These are phyloP conservation scores for Agraylea sexmaculata DNA, from an alignment of 1,140 invertebrate species.

Conservation along the genomic window DNA sequence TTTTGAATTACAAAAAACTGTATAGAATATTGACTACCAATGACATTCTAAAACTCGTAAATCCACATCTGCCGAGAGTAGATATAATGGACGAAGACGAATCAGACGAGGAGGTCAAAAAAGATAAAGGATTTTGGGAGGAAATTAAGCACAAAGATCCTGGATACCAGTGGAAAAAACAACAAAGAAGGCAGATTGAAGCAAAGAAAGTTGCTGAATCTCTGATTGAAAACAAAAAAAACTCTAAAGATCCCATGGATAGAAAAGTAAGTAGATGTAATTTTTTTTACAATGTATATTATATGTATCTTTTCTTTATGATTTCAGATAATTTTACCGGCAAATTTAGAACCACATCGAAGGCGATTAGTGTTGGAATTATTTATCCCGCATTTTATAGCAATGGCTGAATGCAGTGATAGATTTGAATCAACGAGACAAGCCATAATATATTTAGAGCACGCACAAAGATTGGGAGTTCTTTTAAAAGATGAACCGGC, in stretches of 20 bases:
- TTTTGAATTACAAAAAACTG: conserved; percentile 47
- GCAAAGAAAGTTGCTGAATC: conserved; percentile 31
- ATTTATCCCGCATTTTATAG: conserved; percentile 56
- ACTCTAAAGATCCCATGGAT: conserved; percentile 26
- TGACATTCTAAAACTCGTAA: conserved; percentile 39
- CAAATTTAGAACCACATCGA: conserved; percentile 39
- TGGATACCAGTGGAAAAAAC: conserved; percentile 37
- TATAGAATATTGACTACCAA: conserved; percentile 46
- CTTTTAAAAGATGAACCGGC: conserved; percentile 46
- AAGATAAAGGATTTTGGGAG: conserved; percentile 31
- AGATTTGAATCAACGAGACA: conserved; percentile 44
- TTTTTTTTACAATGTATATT: conserved; percentile 6
- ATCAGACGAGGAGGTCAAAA: conserved; percentile 29
- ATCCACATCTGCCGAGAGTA: conserved; percentile 30
- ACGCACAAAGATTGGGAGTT: conserved; percentile 51
- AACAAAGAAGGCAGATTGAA: conserved; percentile 31
- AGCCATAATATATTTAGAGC: conserved; percentile 52
- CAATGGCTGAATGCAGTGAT: conserved; percentile 49
- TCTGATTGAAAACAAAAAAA: conserved; percentile 16
- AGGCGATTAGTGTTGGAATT: conserved; percentile 48
- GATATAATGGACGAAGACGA: conserved; percentile 21
- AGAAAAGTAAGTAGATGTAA: conserved; percentile 23
- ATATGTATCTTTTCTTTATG: conserved; percentile 8
- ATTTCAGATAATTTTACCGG: conserved; percentile 33
- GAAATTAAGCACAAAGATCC: conserved; percentile 31